Evolutionary conservation across 2,113 vertebrate genomes (phyloP), one percentile per base, ranked within the genome.

Genomic region (Larimichthys crocea): DNA sequence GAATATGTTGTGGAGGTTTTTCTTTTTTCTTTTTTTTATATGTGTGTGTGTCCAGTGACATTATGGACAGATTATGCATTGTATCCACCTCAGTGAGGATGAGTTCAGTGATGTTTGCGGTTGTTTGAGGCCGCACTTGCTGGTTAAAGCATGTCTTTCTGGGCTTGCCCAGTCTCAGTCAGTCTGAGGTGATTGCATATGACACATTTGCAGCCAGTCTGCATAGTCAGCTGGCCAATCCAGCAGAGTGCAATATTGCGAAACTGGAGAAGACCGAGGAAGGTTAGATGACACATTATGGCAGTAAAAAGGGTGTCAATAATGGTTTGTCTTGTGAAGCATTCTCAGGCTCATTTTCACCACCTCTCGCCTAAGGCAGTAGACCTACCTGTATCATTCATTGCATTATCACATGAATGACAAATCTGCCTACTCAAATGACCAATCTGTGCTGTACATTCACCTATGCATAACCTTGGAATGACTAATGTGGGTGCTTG

Each of bases 161-260:
- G 62, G 11, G 56, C 46, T 64, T 24, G 12, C 63, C 74, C 10
- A 8, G 46, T 82, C 74, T 80, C 59, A n/a, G 22, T 76, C 55
- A 59, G 70, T 63, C 31, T 52, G 65, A 84, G 76, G 76, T 80
- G 85, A 93, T 90, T 79, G 77, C 60, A 82, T 57, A 82, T 85
- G 90, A 91, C 86, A 89, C 64, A 72, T 88, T 90, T 74, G 73
- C 76, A 64, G 52, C 44, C 70, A n/a, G 74, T 84, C 79, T 82
- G 88, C 89, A 66, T 76, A 52, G 83, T 92, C 89, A 89, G 89
- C 86, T 35, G 40, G 74, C 61, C 64, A 72, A 52, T 84, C 42
- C 56, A 61, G 52, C 73, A 73, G 73, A 92, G 65, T 81, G 86
- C 76, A 82, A 81, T 79, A 76, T 19, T 82, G 83, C 74, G 44